Percentiles rank a stretch among this genome's conserved stretches.
phyloP scores from a whole-genome alignment of 2,113 vertebrate species.

The Sylvilagus bachmani region DNA sequence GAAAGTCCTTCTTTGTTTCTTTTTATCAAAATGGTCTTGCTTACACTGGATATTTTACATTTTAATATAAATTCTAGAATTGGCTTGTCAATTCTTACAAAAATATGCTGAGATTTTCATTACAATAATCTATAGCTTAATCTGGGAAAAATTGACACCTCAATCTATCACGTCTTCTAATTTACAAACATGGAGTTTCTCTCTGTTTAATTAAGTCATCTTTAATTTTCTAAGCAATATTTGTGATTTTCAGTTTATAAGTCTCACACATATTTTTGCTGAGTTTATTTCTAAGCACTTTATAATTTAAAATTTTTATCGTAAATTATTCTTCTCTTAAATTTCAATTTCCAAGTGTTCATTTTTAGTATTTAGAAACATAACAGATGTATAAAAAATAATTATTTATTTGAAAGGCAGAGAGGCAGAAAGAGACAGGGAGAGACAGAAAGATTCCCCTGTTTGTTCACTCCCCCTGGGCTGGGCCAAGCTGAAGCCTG shows the following conservation, averaged over 20 bases:
- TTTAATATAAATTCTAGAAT: not conserved
- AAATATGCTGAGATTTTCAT: not conserved
- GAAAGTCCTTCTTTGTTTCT: not conserved
- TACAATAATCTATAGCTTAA: not conserved
- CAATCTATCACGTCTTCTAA: not conserved
- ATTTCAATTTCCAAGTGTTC: not conserved
- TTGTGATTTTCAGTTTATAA: not conserved
- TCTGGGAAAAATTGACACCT: not conserved
- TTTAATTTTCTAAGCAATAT: not conserved
- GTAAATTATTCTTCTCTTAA: not conserved
- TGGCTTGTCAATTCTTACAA: not conserved
- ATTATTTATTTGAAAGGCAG: no score
- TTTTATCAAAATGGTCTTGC: not conserved
- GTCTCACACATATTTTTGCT: not conserved
- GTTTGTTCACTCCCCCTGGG: no score
- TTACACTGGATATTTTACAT: not conserved
- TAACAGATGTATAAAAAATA: not conserved
- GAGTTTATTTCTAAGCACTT: not conserved
- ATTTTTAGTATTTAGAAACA: not conserved
- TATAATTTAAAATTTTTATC: not conserved
- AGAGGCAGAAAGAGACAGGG: no score
- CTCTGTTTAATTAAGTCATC: not conserved
- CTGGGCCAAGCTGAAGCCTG: no score
- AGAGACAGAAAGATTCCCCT: no score
- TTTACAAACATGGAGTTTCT: not conserved